Evolutionary conservation across 2,113 vertebrate species (phyloP), one percentile per base, ranked within the genome.

Genomic region (Eonycteris spelaea): DNA sequence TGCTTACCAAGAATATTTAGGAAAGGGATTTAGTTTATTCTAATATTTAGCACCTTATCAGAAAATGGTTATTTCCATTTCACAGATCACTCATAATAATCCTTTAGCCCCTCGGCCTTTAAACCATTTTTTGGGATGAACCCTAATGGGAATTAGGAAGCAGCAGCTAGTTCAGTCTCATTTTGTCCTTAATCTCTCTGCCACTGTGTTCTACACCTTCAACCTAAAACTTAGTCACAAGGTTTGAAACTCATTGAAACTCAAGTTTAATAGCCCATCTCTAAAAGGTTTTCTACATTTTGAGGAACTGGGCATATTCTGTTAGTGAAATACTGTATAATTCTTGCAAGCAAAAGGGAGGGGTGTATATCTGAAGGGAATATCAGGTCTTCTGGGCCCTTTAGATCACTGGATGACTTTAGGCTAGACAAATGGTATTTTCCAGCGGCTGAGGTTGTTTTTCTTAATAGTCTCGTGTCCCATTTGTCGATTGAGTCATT

Each of bases 1-100:
- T 79, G 68, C 57, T 73, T 95, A 57, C 59, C 10, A 33, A 87
- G 30, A 96, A 92, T 74, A 71, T 61, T 45, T 93, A 94, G 68
- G 63, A 71, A 84, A 85, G 51, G 40, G 13, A 53, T 73, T 95
- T 1, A 63, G 3, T 73, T 35, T 91, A 5, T 78, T 68, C 68
- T 19, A 35, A 18, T 83, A 40, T 75, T 95, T 73, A 57, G 53
- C 21, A 79, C 48, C 35, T 90, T 68, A 87, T 51, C 12, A 51
- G 57, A 90, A 95, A 73, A 48, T 85, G 95, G 14, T 73, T 86
- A 40, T 70, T 95, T 96, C 26, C 33, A 43, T 92, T 68, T 55
- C 26, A 82, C 30, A 83, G 10, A 19, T 89, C 71, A n/a, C 43
- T 92, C 9, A 11, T 74, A 45, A 51, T 91, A 45, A 67, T 94